These are phyloP conservation scores for Rhagoletis pomonella DNA, from an alignment of 1,140 invertebrate genomes.

Conservation along the genomic window DNA sequence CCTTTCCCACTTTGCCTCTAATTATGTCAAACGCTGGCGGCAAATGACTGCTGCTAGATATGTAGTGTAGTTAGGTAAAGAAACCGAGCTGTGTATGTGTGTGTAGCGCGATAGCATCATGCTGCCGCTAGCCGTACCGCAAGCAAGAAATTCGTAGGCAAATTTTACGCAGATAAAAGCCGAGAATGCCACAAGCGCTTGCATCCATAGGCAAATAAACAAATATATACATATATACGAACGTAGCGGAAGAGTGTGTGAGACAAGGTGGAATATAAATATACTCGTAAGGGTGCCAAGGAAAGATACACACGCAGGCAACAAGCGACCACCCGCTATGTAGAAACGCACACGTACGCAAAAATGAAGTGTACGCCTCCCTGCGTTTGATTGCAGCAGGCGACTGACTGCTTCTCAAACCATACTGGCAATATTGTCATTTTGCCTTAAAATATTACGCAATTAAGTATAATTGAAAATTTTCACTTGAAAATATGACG, in stretches of 20 bases:
- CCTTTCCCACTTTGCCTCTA: conserved; percentile 7
- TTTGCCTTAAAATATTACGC: conserved; percentile 50
- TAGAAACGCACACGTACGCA: background rate
- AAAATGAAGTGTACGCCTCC: background rate
- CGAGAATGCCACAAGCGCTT: too few relatives aligned
- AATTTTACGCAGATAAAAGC: background rate
- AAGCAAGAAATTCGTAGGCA: background rate
- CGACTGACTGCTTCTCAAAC: background rate
- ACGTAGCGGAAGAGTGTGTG: background rate
- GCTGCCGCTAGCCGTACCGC: too few relatives aligned
- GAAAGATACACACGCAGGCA: background rate
- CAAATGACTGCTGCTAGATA: conserved; percentile 38
- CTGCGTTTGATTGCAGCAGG: background rate
- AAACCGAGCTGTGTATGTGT: background rate
- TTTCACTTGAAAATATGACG: conserved; percentile 55
- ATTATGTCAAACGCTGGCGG: conserved; percentile 44
- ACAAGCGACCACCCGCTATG: background rate
- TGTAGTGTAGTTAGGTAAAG: background rate
- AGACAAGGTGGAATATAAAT: background rate
- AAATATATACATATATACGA: too few relatives aligned
- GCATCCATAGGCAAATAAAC: too few relatives aligned
- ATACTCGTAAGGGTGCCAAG: background rate
- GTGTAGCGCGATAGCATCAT: background rate
- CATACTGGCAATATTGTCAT: background rate
- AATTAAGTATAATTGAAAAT: conserved; percentile 59